These are phyloP conservation scores for Loxodonta africana DNA, from an alignment of 2,113 vertebrate species.

Conservation along the genomic window DNA sequence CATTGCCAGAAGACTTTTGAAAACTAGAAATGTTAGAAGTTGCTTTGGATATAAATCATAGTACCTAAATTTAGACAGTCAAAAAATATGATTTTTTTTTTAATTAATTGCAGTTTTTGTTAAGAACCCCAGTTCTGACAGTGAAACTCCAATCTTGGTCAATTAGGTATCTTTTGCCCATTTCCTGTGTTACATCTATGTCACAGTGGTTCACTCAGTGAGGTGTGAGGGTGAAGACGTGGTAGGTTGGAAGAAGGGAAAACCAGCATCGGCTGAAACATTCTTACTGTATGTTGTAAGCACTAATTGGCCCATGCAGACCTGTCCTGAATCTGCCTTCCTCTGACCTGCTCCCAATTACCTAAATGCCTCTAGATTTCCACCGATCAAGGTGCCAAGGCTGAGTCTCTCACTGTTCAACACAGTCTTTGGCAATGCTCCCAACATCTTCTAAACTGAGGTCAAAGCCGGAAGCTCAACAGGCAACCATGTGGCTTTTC, in stretches of 20 bases:
- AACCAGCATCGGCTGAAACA: not conserved
- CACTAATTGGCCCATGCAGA: not conserved
- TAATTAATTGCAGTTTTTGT: not conserved
- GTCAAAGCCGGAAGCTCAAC: not conserved
- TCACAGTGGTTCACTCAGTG: not conserved
- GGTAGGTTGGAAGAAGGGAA: not conserved
- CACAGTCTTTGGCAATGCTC: not conserved
- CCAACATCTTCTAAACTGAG: not conserved
- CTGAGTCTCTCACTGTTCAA: no score
- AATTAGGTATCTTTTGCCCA: rapidly evolving
- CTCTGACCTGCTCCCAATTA: not conserved
- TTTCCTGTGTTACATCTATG: not conserved
- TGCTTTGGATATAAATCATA: not conserved
- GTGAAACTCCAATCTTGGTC: not conserved
- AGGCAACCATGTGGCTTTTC: not conserved
- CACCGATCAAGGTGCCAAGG: not conserved
- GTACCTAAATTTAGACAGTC: not conserved
- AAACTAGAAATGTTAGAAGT: not conserved
- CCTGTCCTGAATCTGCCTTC: not conserved
- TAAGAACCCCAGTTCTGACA: not conserved
- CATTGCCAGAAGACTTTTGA: not conserved
- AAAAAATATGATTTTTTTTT: not conserved
- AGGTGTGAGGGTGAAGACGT: not conserved
- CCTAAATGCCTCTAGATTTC: not conserved
- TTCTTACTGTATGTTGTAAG: not conserved